Percentiles rank a stretch among this genome's conserved stretches.
phyloP scores from a whole-genome alignment of 2,797 vertebrate genomes.

The Acanthornis magna region DNA sequence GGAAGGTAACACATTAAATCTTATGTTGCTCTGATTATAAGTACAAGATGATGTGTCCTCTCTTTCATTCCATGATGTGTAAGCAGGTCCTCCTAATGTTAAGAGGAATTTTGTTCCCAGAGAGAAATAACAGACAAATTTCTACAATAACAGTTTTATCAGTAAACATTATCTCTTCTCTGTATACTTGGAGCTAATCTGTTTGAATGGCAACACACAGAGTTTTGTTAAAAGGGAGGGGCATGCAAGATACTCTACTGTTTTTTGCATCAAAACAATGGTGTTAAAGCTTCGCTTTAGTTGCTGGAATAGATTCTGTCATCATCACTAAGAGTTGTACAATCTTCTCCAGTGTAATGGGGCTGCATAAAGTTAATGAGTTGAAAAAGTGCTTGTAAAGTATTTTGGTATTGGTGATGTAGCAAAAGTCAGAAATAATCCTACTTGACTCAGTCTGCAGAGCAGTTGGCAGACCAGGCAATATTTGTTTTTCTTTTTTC shows the following conservation, averaged over 20 bases:
- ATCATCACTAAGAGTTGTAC: neutral
- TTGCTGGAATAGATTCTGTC: neutral
- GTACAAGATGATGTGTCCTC: neutral
- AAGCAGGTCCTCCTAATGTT: neutral
- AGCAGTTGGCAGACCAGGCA: neutral
- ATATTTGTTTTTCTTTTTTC: neutral
- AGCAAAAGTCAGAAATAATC: slow-evolving; percentile 2
- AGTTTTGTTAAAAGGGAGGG: neutral
- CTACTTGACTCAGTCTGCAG: neutral
- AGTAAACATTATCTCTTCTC: neutral
- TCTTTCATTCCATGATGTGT: neutral
- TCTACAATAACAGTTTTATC: neutral
- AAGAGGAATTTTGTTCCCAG: neutral
- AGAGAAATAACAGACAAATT: neutral
- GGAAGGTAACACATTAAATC: neutral
- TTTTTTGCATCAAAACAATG: neutral
- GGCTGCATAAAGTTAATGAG: neutral
- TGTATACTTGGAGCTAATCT: neutral
- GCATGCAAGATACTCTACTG: neutral
- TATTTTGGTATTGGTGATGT: neutral
- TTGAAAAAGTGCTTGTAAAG: neutral
- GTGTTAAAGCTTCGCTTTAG: neutral
- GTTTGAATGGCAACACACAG: neutral
- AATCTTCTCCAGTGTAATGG: neutral
- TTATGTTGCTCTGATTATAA: neutral